A percentile compares a stretch with the other conserved stretches of the same genome.
These are phyloP conservation scores for Umimayanthus chanpuru DNA, from an alignment of 92 coral and sea anemone species.

Conservation along the genomic window DNA sequence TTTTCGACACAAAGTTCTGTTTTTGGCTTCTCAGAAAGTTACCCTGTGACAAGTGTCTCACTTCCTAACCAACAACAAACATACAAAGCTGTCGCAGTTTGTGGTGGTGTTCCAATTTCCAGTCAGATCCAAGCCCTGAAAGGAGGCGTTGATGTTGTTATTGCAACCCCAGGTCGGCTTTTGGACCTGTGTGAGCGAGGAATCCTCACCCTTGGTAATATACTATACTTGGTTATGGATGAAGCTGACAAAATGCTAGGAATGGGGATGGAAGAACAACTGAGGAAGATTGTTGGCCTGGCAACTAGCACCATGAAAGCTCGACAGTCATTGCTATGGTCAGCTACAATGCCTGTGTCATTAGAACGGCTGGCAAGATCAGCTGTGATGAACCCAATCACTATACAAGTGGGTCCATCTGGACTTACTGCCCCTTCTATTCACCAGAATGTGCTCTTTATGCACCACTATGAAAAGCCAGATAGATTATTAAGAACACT, in stretches of 20 bases:
- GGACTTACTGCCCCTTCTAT: conserved; percentile 87
- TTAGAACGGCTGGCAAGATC: conserved; percentile 94
- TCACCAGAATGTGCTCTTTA: conserved; percentile 78
- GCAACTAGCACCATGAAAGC: conserved; percentile 89
- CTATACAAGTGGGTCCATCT: conserved; percentile 90
- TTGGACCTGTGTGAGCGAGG: conserved; percentile 94
- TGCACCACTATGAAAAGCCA: conserved; percentile 89
- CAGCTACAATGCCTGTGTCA: conserved; percentile 96
- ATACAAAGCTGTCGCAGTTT: conserved; percentile 70
- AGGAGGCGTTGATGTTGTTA: conserved; percentile 82
- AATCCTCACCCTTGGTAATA: conserved; percentile 64
- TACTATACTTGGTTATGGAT: conserved; percentile 91
- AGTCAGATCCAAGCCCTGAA: conserved; percentile 70
- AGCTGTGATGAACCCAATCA: conserved; percentile 88
- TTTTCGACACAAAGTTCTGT: neutral
- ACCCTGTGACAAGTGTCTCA: neutral
- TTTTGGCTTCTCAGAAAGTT: neutral
- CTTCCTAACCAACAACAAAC: conserved; percentile 31
- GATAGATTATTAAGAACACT: conserved; percentile 76
- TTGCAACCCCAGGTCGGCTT: conserved; percentile 94
- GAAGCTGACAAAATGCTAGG: conserved; percentile 98
- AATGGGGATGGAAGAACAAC: conserved; percentile 96
- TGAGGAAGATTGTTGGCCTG: conserved; percentile 89
- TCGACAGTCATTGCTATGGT: conserved; percentile 93
- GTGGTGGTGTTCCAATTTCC: conserved; percentile 92